Conservation (phyloP, 2,113 vertebrate species). For the Solea senegalensis region DNA sequence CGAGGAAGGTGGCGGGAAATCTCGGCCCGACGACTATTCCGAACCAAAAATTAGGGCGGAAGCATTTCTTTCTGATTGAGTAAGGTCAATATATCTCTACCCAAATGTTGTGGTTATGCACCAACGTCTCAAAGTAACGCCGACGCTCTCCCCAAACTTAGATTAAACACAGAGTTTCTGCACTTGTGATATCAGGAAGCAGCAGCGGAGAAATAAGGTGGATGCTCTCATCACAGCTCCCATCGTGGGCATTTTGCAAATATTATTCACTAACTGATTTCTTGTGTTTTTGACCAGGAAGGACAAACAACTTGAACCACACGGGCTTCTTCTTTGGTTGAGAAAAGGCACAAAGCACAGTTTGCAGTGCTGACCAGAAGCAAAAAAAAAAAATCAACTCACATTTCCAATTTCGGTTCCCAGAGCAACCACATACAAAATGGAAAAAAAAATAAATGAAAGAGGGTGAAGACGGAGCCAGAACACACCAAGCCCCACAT, state of each 20-base stretch:
- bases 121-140: too few relatives aligned
- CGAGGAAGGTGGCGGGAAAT: too few relatives aligned
- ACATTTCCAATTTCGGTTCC: constrained; percentile 18
- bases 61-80: too few relatives aligned
- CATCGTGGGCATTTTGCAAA: constrained; percentile 1
- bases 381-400: constrained; percentile 8
- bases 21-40: too few relatives aligned
- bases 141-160: too few relatives aligned
- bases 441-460: not conserved
- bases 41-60: too few relatives aligned
- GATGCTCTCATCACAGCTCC: not conserved
- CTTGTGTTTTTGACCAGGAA: not conserved
- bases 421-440: constrained; percentile 8
- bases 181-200: too few relatives aligned
- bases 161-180: too few relatives aligned
- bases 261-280: not conserved
- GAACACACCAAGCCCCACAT: constrained; percentile 10
- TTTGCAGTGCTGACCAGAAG: constrained; percentile 3
- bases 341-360: not conserved
- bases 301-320: not conserved
- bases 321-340: not conserved
- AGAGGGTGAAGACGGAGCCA: not conserved
- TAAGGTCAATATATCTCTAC: too few relatives aligned
- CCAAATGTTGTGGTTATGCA: too few relatives aligned
- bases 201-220: too few relatives aligned